These are phyloP conservation scores for Drosophila kanapiae DNA, from an alignment of 1,140 invertebrate species.

Conservation along the genomic window DNA sequence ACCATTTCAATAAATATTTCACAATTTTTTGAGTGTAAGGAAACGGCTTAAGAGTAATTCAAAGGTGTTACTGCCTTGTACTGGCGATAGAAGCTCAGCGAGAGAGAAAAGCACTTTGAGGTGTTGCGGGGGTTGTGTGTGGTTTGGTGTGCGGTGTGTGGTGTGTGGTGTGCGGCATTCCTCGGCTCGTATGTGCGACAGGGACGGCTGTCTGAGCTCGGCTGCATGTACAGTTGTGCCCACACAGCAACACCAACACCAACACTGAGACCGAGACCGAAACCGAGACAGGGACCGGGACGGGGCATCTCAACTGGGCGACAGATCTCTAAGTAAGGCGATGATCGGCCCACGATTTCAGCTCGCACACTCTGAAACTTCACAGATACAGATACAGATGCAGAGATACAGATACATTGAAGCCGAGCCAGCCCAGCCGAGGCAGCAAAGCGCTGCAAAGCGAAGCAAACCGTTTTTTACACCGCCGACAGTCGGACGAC, in stretches of 20 bases:
- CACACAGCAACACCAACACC: constrained; percentile 61
- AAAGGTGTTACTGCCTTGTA: constrained; percentile 62
- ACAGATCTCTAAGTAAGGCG: constrained; percentile 82
- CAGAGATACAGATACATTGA: constrained; percentile 37
- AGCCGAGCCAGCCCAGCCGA: constrained; percentile 36
- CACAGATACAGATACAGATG: constrained; percentile 31
- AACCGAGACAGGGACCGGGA: constrained; percentile 14
- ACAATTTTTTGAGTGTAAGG: background rate
- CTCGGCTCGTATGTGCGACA: constrained; percentile 40
- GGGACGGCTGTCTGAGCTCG: constrained; percentile 60
- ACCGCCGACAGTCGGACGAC: constrained; percentile 57
- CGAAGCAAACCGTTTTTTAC: constrained; percentile 68
- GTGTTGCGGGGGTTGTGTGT: constrained; percentile 65
- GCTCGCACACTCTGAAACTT: constrained; percentile 15
- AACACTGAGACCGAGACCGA: constrained; percentile 41
- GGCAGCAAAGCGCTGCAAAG: constrained; percentile 47
- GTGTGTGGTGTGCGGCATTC: constrained; percentile 32
- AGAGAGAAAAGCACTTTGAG: constrained; percentile 45
- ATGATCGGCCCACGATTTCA: constrained; percentile 75
- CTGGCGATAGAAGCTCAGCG: constrained; percentile 64
- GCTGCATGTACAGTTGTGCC: constrained; percentile 74
- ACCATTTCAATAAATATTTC: background rate
- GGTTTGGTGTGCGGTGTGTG: constrained; percentile 17
- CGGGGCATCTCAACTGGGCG: constrained; percentile 64
- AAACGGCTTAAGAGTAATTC: constrained; percentile 37